Base-by-base conservation (phyloP, 2,888 invertebrate species). In the Hemithea aestivaria region DNA sequence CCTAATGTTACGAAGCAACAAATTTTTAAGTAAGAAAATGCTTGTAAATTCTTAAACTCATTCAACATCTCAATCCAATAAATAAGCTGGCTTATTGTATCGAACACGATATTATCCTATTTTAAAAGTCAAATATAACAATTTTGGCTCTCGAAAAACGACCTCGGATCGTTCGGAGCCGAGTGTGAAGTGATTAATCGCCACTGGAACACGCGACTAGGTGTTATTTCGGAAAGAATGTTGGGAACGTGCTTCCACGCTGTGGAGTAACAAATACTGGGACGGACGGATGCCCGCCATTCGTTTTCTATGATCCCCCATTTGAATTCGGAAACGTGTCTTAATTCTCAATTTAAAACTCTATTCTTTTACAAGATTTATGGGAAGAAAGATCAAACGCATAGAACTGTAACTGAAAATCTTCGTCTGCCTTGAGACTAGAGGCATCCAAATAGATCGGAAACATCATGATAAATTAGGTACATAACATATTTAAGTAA, bases 101-200 rank as follows among this genome's bases (percentile, higher is more conserved):
- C 16, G 10, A 22, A 35, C n/a, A n/a, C 23, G 20, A 22, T 9
- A 7, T 28, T 10, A 28, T 23, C 9, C 38, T 39, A 29, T 10
- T 35, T 23, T 26, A 22, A 35, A 35, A 40, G 26, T 40, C 23
- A 35, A 40, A 34, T 40, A 20, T 40, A 21, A 35, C 23, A 40
- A 11, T 24, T 24, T 32, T 27, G 35, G 31, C 20, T 23, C 20
- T 21, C 8, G 21, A 35, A 36, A 44, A 47, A 40, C 41, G 46
- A 48, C 48, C 46, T 39, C 36, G 45, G 50, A 48, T 46, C 45
- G 48, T 44, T 53, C 48, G 36, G 40, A 48, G 45, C 45, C 64
- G 73, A 78, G 78, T 80, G 80, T 79, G 76, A 78, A 71, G 78
- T 77, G 80, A 83, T 83, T 80, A 81, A 83, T 83, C 72, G 72